phyloP scores from a whole-genome alignment of 2,797 vertebrate genomes.

The Syndactyla subalaris region DNA sequence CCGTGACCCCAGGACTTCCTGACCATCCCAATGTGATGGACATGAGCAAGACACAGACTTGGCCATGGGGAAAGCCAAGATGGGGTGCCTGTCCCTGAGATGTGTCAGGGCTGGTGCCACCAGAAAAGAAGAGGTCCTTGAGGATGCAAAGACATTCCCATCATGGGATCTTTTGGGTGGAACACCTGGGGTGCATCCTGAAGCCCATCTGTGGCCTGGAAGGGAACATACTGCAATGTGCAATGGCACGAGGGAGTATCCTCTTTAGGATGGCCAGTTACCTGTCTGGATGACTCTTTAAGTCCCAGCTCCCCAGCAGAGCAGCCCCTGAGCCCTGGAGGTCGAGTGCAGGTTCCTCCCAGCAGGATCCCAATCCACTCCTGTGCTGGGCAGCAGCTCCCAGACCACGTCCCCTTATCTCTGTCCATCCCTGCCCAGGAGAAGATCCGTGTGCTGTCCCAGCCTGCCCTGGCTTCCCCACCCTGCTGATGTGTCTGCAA shows the following conservation, averaged over 20 bases:
- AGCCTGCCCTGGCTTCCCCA: neutral
- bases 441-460: neutral
- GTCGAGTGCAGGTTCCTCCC: neutral
- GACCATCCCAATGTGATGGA: neutral
- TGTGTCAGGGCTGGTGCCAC: neutral
- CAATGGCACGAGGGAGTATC: neutral
- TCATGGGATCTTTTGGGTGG: neutral
- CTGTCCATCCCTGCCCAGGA: neutral
- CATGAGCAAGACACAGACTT: neutral
- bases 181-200: neutral
- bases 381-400: neutral
- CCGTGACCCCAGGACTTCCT: neutral
- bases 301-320: neutral
- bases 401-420: neutral
- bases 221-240: neutral
- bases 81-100: neutral
- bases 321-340: neutral
- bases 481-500: neutral
- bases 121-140: neutral
- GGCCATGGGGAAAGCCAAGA: neutral
- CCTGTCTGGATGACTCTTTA: neutral
- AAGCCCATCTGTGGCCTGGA: neutral
- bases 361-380: neutral
- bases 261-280: neutral
- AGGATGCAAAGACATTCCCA: neutral